phyloP scores from a whole-genome alignment of 2,888 invertebrate species.

The Melieria picta region DNA sequence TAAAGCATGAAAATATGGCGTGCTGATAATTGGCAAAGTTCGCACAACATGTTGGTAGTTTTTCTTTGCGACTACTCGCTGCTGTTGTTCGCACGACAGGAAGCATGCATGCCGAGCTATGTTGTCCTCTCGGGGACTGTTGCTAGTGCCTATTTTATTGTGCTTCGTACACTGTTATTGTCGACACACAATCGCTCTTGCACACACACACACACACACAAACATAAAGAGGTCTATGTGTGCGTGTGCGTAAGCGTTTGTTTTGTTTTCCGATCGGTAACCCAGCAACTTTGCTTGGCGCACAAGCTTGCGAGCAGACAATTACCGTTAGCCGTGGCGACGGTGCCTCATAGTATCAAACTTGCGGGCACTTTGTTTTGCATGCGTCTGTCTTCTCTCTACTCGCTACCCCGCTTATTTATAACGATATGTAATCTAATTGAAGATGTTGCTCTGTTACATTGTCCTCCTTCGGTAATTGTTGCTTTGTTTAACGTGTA shows the following conservation, averaged over 20 bases:
- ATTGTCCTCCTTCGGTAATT: too few relatives aligned
- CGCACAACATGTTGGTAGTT: background rate
- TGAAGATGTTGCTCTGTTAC: slow-evolving; percentile 43
- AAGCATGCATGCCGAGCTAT: too few relatives aligned
- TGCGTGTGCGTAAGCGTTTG: background rate
- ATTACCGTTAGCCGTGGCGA: background rate
- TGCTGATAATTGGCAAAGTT: slow-evolving; percentile 28
- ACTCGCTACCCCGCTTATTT: background rate
- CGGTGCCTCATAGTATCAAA: background rate
- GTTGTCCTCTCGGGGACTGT: too few relatives aligned
- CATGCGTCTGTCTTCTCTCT: background rate
- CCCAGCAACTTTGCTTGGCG: background rate
- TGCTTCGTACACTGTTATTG: too few relatives aligned
- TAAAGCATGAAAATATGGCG: slow-evolving; percentile 8
- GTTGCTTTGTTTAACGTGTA: too few relatives aligned
- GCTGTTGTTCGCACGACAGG: too few relatives aligned
- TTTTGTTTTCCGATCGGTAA: background rate
- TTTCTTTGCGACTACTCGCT: background rate
- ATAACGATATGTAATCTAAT: slow-evolving; percentile 49
- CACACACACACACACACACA: too few relatives aligned
- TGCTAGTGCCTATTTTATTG: too few relatives aligned
- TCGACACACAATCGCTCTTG: too few relatives aligned
- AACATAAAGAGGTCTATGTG: background rate
- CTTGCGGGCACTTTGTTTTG: background rate
- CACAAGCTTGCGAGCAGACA: background rate